A percentile compares a stretch with the other conserved stretches of the same genome.
These are phyloP conservation scores for Eupithecia subfuscata DNA, from an alignment of 2,888 invertebrate species.

Conservation along the genomic window DNA sequence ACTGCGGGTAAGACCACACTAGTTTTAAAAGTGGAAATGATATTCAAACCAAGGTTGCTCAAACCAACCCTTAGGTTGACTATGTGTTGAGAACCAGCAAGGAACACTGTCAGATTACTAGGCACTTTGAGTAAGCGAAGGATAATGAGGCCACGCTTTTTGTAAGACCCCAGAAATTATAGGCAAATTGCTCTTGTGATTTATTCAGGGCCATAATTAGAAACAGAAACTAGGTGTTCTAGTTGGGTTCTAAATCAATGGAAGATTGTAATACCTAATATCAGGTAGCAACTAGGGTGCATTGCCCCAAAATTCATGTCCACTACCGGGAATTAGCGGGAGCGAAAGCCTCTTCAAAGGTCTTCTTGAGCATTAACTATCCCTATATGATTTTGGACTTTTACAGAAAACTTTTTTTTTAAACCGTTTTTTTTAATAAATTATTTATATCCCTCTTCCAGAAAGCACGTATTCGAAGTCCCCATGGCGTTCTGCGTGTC, in stretches of 20 bases:
- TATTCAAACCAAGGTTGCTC: not conserved
- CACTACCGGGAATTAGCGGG: not conserved
- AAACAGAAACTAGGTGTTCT: not conserved
- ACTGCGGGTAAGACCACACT: constrained; percentile 88
- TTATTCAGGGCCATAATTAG: not conserved
- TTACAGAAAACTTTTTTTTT: not conserved
- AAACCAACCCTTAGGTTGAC: too few species aligned
- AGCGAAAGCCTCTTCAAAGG: not conserved
- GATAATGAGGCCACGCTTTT: too few species aligned
- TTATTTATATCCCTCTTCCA: constrained; percentile 56
- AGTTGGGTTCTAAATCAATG: not conserved
- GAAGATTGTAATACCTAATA: not conserved
- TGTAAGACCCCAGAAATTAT: not conserved
- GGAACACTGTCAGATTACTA: not conserved
- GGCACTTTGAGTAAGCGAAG: not conserved
- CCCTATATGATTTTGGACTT: not conserved
- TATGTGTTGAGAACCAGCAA: not conserved
- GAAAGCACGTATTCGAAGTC: constrained; percentile 96
- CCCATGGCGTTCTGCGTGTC: constrained; percentile 95
- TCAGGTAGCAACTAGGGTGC: too few species aligned
- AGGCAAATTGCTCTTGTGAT: not conserved
- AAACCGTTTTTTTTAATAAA: not conserved
- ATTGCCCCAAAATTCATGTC: not conserved
- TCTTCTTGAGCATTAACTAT: not conserved
- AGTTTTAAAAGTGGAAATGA: not conserved